These are phyloP conservation scores for Leucoraja erinaceus DNA, from an alignment of 2,113 vertebrate species.

Conservation along the genomic window DNA sequence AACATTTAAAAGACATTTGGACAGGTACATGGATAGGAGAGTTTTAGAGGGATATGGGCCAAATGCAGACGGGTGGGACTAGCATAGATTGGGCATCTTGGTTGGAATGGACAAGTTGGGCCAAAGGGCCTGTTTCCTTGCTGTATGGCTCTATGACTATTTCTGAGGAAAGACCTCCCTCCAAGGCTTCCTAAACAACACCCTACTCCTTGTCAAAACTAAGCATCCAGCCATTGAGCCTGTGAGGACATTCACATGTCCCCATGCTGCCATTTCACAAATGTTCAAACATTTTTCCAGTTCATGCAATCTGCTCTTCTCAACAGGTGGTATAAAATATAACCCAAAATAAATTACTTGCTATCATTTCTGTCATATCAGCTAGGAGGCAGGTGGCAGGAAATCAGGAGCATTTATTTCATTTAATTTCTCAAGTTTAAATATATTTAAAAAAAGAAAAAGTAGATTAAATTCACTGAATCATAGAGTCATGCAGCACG, in stretches of 20 bases:
- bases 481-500: too few relatives aligned
- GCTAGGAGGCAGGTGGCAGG: not conserved
- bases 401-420: not conserved
- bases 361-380: not conserved
- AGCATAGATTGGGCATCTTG: too few relatives aligned
- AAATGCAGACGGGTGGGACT: too few relatives aligned
- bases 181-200: too few relatives aligned
- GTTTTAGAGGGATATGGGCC: too few relatives aligned
- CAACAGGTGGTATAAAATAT: not conserved
- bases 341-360: not conserved
- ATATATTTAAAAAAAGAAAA: not conserved
- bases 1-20: too few relatives aligned
- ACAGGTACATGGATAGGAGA: too few relatives aligned
- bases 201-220: not conserved
- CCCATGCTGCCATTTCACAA: not conserved
- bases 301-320: not conserved
- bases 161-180: too few relatives aligned
- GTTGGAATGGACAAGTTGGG: too few relatives aligned
- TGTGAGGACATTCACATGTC: not conserved
- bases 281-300: too few relatives aligned
- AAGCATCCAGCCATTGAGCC: not conserved
- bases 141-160: too few relatives aligned
- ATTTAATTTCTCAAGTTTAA: not conserved
- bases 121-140: too few relatives aligned
- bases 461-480: not conserved